Conservation (phyloP, 53 echinoderm and acorn worm genomes). For the Patiria pectinifera region DNA sequence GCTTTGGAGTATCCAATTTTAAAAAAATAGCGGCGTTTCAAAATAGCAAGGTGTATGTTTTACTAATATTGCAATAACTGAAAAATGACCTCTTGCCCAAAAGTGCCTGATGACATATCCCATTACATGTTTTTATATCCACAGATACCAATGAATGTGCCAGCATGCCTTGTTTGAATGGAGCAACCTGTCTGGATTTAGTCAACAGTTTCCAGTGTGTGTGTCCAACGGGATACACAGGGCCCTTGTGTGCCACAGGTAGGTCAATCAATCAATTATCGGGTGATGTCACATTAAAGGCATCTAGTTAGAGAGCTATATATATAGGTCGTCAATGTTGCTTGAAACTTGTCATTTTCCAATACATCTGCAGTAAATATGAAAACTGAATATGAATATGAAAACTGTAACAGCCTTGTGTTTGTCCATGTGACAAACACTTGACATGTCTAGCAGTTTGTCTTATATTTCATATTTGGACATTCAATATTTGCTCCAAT, state of each 20-base stretch:
- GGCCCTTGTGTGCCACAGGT: slow-evolving; percentile 27
- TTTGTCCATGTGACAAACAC: no score
- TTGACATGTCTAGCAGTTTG: no score
- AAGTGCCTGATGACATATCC: neutral
- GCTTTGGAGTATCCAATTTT: no score
- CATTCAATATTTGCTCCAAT: neutral
- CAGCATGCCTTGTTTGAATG: slow-evolving; percentile 51
- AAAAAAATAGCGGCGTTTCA: no score
- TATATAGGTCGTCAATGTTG: no score
- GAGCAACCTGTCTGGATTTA: slow-evolving; percentile 57
- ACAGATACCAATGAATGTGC: slow-evolving; percentile 48
- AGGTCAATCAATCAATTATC: neutral
- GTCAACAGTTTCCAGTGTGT: slow-evolving; percentile 39
- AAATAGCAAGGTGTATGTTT: neutral
- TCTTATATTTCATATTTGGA: neutral
- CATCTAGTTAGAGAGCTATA: no score
- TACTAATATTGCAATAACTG: neutral
- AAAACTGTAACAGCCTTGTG: no score
- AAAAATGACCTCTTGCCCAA: neutral
- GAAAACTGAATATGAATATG: no score
- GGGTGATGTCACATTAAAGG: no score
- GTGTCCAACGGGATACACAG: slow-evolving; percentile 54
- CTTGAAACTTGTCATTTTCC: no score
- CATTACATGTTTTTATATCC: neutral
- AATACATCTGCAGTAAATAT: no score